Percentiles rank a stretch among this genome's conserved stretches.
These are phyloP conservation scores for Philaenus spumarius DNA, from an alignment of 1,140 invertebrate genomes.

Conservation along the genomic window DNA sequence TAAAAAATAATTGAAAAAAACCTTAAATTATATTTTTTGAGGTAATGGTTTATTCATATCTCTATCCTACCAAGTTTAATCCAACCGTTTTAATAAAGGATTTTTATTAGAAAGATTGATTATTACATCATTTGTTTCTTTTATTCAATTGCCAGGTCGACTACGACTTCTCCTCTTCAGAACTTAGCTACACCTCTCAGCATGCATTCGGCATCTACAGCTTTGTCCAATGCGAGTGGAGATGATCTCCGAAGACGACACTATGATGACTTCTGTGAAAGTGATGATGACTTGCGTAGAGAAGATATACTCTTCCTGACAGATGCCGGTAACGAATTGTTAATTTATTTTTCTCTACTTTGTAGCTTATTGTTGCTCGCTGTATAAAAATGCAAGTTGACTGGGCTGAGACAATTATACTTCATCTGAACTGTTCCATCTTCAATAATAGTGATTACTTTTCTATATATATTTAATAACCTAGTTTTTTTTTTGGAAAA, in stretches of 20 bases:
- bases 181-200: slow-evolving; percentile 43
- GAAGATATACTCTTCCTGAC: slow-evolving; percentile 80
- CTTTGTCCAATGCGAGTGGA: slow-evolving; percentile 49
- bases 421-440: too few relatives aligned
- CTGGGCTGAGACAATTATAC: too few relatives aligned
- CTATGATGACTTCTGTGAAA: slow-evolving; percentile 78
- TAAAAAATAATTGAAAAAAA: too few relatives aligned
- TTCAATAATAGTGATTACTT: too few relatives aligned
- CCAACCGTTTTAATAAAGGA: not conserved
- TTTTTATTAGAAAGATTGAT: not conserved
- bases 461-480: too few relatives aligned
- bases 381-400: too few relatives aligned
- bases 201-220: slow-evolving; percentile 41
- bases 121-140: not conserved
- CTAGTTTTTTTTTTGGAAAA: too few relatives aligned
- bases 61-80: not conserved
- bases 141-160: slow-evolving; percentile 34
- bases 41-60: not conserved
- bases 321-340: slow-evolving; percentile 63
- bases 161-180: slow-evolving; percentile 46
- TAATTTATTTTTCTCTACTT: too few relatives aligned
- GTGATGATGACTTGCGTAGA: slow-evolving; percentile 80
- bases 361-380: too few relatives aligned
- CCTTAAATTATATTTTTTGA: too few relatives aligned
- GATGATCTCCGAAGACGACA: slow-evolving; percentile 46